Evolutionary conservation across 2,888 invertebrate genomes (phyloP), one percentile per base, ranked within the genome.

Genomic region (Dryocosmus kuriphilus): DNA sequence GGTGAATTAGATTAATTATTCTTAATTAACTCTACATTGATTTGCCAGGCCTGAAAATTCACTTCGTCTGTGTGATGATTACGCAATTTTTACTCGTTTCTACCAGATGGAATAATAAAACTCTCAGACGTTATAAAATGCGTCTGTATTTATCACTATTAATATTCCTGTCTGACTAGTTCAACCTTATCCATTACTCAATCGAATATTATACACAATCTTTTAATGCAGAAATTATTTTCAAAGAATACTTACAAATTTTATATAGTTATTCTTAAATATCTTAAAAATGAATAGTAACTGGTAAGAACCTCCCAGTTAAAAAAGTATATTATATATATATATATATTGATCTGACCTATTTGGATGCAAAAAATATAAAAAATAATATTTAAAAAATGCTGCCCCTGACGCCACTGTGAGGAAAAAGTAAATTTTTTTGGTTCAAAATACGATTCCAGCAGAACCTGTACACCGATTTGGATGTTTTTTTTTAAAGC

Each of bases 81-180:
- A 24, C 19, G 41, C 24, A 65, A 65, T 5, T 65, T 41, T 41
- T 41, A 24, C 65, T 14, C 27, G 27, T 41, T 38, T 41, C 65
- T 38, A 65, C 38, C 41, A 41, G 41, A 41, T 9, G n/a, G 24
- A 41, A 41, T 65, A 38, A 41, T 65, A 65, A 27, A 38, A 65
- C 24, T 41, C 41, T 65, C 41, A 7, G 41, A 65, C 41, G 24
- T 24, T 24, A 16, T 27, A 38, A 24, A 65, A 41, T 65, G 65
- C 19, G 24, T 24, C 22, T 41, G 16, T 24, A 41, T 41, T 65
- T 41, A 41, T 65, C 41, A 65, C 38, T 65, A 41, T 65, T 65
- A 65, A 65, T 41, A 38, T 65, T 24, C 65, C 24, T 38, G 14
- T 7, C 65, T 38, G 41, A 16, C 65, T 24, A 19, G 51, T 65